A percentile compares a stretch with the other conserved stretches of the same genome.
Evolutionary conservation across 2,888 invertebrate species (phyloP).

Genomic region (Drosophila meridiana): DNA sequence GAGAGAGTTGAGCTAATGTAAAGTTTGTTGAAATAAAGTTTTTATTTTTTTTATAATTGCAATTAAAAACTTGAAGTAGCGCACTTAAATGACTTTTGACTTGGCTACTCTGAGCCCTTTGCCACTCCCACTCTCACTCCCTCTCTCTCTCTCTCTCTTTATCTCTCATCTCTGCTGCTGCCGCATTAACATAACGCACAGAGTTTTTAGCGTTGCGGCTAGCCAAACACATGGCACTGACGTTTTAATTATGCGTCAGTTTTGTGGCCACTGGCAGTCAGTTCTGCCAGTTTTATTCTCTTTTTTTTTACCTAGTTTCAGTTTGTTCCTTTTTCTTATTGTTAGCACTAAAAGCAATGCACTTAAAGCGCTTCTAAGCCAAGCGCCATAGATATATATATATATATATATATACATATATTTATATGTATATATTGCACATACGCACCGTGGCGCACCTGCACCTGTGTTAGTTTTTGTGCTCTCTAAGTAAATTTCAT

Average conservation of each 20-base stretch:
- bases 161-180: conserved; percentile 5
- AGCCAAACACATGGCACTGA: conserved; percentile 71
- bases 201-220: conserved; percentile 68
- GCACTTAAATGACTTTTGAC: conserved; percentile 69
- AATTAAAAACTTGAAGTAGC: conserved; percentile 68
- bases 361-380: conserved; percentile 49
- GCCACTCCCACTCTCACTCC: neutral
- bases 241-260: conserved; percentile 76
- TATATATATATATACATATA: conserved; percentile 13
- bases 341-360: conserved; percentile 70
- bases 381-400: conserved; percentile 36
- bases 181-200: conserved; percentile 53
- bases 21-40: conserved; percentile 60
- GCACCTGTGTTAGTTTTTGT: conserved; percentile 16
- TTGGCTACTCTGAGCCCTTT: conserved; percentile 1
- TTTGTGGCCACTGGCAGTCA: conserved; percentile 55
- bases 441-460: conserved; percentile 58
- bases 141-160: neutral
- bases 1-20: conserved; percentile 6
- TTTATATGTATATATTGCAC: conserved; percentile 54
- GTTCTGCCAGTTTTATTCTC: conserved; percentile 7
- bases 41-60: conserved; percentile 68
- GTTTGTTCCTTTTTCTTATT: conserved; percentile 31
- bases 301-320: conserved; percentile 10
- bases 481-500: conserved; percentile 46